These are phyloP conservation scores for Syngnathoides biaculeatus DNA, from an alignment of 2,113 vertebrate genomes.

Conservation along the genomic window DNA sequence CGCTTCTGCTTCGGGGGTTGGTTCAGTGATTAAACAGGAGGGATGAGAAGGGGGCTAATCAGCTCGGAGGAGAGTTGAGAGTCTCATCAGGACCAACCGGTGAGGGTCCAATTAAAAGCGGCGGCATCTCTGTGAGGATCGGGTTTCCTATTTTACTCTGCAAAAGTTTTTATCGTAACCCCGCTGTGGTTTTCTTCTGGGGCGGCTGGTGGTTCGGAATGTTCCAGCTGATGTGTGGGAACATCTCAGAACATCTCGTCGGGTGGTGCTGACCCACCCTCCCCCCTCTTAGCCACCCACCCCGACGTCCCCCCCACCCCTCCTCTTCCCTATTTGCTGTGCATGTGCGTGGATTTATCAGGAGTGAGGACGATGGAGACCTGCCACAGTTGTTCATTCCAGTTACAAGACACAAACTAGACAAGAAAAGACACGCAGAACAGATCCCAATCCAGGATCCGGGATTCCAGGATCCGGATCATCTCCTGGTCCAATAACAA, in stretches of 20 bases:
- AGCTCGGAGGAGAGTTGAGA: constrained; percentile 28
- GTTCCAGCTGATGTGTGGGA: constrained; percentile 20
- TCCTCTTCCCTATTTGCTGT: not conserved
- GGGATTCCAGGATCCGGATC: constrained; percentile 44
- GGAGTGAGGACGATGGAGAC: constrained; percentile 21
- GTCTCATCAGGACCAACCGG: constrained; percentile 40
- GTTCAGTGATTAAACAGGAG: constrained; percentile 1
- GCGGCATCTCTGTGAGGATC: not conserved
- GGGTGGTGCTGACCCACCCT: constrained; percentile 6
- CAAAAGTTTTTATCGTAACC: not conserved
- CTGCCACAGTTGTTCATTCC: constrained; percentile 14
- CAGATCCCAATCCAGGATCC: constrained; percentile 30
- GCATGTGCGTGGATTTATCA: constrained; percentile 42
- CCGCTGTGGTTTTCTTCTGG: not conserved
- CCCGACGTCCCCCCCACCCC: not conserved
- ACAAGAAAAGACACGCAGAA: not conserved
- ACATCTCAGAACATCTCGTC: constrained; percentile 41
- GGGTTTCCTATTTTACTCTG: not conserved
- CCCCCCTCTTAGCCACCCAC: not conserved
- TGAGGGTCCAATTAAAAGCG: not conserved
- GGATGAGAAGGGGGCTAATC: constrained; percentile 40
- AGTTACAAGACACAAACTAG: not conserved
- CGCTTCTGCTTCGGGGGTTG: not conserved
- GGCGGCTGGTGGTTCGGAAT: not conserved
- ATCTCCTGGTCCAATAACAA: constrained; percentile 43